These are phyloP conservation scores for Tragelaphus imberbis DNA, from an alignment of 2,113 vertebrate genomes.

Conservation along the genomic window DNA sequence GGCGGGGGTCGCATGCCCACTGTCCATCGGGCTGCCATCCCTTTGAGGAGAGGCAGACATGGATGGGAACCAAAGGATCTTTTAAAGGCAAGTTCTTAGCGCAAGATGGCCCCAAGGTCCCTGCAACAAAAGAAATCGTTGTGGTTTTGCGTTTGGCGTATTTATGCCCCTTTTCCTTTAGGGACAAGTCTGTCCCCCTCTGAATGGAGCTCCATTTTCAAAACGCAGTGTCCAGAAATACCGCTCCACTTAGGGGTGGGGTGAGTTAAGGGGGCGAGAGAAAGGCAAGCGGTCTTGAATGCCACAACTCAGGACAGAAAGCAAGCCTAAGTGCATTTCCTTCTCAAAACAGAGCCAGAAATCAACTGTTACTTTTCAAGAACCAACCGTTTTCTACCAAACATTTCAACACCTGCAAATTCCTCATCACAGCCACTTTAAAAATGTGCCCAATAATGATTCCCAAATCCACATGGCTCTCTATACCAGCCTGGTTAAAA, in stretches of 20 bases:
- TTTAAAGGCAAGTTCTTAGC: conserved; percentile 77
- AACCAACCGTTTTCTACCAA: background rate
- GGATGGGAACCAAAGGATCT: conserved; percentile 75
- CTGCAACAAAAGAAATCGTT: conserved; percentile 77
- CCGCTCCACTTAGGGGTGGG: background rate
- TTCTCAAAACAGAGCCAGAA: background rate
- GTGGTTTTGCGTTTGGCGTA: conserved; percentile 73
- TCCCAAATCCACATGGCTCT: background rate
- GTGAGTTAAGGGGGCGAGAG: background rate
- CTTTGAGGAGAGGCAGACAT: conserved; percentile 76
- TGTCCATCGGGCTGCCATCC: conserved; percentile 74
- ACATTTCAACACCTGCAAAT: background rate
- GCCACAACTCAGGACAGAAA: background rate
- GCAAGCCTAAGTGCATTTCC: background rate
- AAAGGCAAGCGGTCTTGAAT: conserved; percentile 18
- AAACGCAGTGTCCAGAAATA: conserved; percentile 14
- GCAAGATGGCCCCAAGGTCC: conserved; percentile 77
- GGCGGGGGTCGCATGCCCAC: conserved; percentile 71
- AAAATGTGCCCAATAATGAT: background rate
- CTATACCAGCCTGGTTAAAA: background rate
- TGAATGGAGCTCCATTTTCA: conserved; percentile 57
- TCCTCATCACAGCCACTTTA: background rate
- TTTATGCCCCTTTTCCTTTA: conserved; percentile 63
- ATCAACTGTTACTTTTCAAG: background rate
- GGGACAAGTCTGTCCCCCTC: conserved; percentile 62